Evolutionary conservation across 1,140 invertebrate genomes (phyloP).

Genomic region (Drosophila watanabei): DNA sequence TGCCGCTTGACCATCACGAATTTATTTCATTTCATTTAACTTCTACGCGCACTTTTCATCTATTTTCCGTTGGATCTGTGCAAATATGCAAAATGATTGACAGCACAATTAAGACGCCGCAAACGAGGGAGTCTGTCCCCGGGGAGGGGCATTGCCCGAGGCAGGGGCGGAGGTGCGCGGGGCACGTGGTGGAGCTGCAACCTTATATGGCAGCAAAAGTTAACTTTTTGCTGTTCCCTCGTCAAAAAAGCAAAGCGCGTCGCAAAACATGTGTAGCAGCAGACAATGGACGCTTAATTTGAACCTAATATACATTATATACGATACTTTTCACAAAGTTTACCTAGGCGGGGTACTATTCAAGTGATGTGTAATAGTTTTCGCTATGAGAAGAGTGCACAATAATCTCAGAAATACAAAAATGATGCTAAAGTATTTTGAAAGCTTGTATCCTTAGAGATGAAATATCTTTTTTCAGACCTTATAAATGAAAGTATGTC

Average conservation of each 20-base stretch:
- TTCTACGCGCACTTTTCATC: slow-evolving; percentile 18
- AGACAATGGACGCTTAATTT: slow-evolving; percentile 30
- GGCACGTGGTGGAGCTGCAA: slow-evolving; percentile 17
- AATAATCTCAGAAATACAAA: not conserved
- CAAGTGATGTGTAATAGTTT: too few relatives aligned
- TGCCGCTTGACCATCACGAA: slow-evolving; percentile 37
- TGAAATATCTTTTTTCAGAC: too few relatives aligned
- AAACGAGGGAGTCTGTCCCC: slow-evolving; percentile 28
- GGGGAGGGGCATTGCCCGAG: not conserved
- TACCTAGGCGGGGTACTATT: not conserved
- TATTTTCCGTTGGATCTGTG: slow-evolving; percentile 46
- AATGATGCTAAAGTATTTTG: not conserved
- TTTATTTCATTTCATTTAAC: slow-evolving; percentile 33
- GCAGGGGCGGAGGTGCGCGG: not conserved
- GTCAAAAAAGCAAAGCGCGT: slow-evolving; percentile 15
- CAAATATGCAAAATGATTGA: slow-evolving; percentile 83
- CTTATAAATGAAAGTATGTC: too few relatives aligned
- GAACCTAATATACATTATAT: slow-evolving; percentile 3
- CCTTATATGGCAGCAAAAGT: slow-evolving; percentile 59
- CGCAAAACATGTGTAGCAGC: slow-evolving; percentile 45
- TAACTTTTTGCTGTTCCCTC: slow-evolving; percentile 3
- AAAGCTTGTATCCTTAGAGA: not conserved
- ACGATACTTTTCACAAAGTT: not conserved
- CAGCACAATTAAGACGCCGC: slow-evolving; percentile 75
- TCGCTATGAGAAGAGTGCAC: not conserved